Percentiles rank a stretch among this genome's conserved stretches.
Conservation (phyloP, 2,113 vertebrate genomes). For the Pandion haliaetus region DNA sequence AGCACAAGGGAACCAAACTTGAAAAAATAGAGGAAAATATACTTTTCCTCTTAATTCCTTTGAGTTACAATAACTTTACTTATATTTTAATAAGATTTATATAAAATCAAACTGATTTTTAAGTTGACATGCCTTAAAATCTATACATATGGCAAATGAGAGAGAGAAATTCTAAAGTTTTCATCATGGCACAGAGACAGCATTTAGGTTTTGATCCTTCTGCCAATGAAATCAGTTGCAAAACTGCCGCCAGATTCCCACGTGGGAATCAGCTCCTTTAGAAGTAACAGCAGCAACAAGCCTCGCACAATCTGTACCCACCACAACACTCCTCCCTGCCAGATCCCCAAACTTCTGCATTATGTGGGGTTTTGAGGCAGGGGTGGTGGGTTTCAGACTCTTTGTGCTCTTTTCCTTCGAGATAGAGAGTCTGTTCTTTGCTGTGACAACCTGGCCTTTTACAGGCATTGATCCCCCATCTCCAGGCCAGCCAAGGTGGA, state of each 20-base stretch:
- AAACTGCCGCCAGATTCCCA: conserved; percentile 16
- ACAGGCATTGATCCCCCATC: conserved; percentile 37
- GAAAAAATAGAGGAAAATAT: neutral
- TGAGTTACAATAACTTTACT: conserved; percentile 16
- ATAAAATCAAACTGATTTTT: conserved; percentile 49
- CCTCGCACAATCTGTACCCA: neutral
- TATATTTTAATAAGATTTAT: conserved; percentile 46
- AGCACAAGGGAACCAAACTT: neutral
- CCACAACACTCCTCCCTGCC: neutral
- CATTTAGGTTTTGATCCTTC: conserved; percentile 54
- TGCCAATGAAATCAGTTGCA: conserved; percentile 52
- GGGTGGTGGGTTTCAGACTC: neutral
- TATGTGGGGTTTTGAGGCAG: neutral
- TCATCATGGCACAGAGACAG: conserved; percentile 11
- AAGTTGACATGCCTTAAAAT: conserved; percentile 35
- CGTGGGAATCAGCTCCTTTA: neutral
- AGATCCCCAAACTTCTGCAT: neutral
- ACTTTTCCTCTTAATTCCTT: neutral
- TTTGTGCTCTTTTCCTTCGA: neutral
- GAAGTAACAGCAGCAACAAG: conserved; percentile 28
- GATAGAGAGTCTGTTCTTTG: neutral
- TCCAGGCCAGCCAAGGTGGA: conserved; percentile 21
- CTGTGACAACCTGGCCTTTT: conserved; percentile 62
- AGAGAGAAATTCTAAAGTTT: conserved; percentile 34
- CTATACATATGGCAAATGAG: conserved; percentile 22